phyloP scores from a whole-genome alignment of 2,888 invertebrate genomes.

The Pogonocherus hispidulus region DNA sequence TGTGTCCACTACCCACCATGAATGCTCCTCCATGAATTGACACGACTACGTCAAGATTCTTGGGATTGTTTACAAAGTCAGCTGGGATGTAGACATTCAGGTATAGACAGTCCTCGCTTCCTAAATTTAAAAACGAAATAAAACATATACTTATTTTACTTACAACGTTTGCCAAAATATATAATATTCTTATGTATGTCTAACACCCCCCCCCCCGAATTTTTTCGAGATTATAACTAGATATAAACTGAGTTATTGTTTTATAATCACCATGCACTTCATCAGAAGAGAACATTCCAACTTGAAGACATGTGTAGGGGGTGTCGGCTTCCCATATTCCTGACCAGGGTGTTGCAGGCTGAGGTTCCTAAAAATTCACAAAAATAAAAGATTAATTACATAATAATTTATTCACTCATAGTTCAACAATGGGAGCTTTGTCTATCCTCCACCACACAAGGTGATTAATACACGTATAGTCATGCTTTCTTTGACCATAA shows the following conservation, averaged over 20 bases:
- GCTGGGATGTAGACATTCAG: conserved; percentile 75
- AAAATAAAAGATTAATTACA: background rate
- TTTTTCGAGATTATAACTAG: too few relatives aligned
- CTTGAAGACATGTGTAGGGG: conserved; percentile 62
- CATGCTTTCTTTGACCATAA: too few relatives aligned
- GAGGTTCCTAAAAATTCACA: conserved; percentile 68
- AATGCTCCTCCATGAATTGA: conserved; percentile 69
- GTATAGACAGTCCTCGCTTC: conserved; percentile 77
- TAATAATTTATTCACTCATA: too few relatives aligned
- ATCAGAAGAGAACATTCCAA: background rate
- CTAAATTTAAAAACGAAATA: conserved; percentile 56
- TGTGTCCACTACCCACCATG: conserved; percentile 64
- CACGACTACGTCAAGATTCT: conserved; percentile 66
- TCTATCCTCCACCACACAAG: too few relatives aligned
- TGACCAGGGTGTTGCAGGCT: conserved; percentile 72
- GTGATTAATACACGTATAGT: too few relatives aligned
- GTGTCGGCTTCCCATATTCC: conserved; percentile 77
- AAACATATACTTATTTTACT: too few relatives aligned
- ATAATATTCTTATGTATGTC: too few relatives aligned
- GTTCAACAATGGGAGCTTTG: too few relatives aligned
- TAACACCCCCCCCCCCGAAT: too few relatives aligned
- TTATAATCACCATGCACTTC: background rate
- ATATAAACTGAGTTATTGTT: background rate
- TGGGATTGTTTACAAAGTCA: conserved; percentile 65
- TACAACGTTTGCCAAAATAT: too few relatives aligned